Evolutionary conservation across 2,888 invertebrate species (phyloP), one percentile per base, ranked within the genome.

Genomic region (Byasa hedistus): DNA sequence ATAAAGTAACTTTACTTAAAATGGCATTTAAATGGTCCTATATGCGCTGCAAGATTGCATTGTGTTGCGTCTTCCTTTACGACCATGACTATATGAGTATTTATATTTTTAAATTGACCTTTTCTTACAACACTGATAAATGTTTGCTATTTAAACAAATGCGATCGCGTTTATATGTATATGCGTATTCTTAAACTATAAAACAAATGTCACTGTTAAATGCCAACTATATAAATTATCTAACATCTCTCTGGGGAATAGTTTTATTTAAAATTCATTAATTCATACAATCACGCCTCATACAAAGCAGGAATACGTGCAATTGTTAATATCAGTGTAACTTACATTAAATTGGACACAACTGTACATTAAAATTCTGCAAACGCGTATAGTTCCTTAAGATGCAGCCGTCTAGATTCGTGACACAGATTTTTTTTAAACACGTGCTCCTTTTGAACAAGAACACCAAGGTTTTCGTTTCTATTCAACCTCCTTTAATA

Each of bases 401-500:
- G 68, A 57, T 69, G 68, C 68, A 65, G 69, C 68, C 68, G 64
- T 71, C 70, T 70, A 70, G 69, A 70, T 71, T 61, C 73, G 64
- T 73, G 79, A 78, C 75, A 78, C 74, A 80, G 76, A 76, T 80
- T 73, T 72, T 69, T 69, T 81, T 79, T 77, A 75, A 23, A 76
- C 76, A 78, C 74, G 76, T 76, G 69, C 73, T 75, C 77, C 78
- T 81, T 82, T n/a, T 68, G 70, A 75, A 75, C 79, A 73, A 84
- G 86, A 85, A 85, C 12, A 12, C 83, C 65, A 57, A 27, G 32
- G 32, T 56, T 21, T 39, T 55, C 44, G 48, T 22, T 23, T 48
- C 32, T 61, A 36, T 32, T 19, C n/a, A 44, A 48, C 48, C 48
- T 48, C 48, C n/a, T 19, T 48, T 48, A 48, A n/a, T 48, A 48